phyloP scores from a whole-genome alignment of 1,140 invertebrate genomes.

The Meloidogyne floridensis region DNA sequence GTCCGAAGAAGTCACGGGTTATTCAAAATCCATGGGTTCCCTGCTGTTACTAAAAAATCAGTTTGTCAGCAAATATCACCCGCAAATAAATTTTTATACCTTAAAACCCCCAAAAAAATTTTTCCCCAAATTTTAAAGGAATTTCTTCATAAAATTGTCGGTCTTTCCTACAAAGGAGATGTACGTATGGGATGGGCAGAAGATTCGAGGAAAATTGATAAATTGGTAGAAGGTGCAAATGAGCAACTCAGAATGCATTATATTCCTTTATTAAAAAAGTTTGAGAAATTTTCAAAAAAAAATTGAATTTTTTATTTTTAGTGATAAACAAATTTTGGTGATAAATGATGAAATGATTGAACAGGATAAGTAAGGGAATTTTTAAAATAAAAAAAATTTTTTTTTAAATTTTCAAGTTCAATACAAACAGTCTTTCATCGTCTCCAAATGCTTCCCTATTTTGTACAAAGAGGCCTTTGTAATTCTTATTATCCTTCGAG shows the following conservation, averaged over 20 bases:
- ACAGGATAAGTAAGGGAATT: slow-evolving; percentile 74
- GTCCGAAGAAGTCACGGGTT: no score
- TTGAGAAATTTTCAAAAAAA: background rate
- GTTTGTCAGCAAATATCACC: no score
- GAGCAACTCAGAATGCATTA: slow-evolving; percentile 72
- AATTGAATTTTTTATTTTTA: slow-evolving; percentile 31
- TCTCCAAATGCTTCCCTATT: slow-evolving; percentile 79
- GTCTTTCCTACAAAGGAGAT: slow-evolving; percentile 87
- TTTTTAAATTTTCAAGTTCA: slow-evolving; percentile 22
- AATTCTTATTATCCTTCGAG: slow-evolving; percentile 27
- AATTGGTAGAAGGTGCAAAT: slow-evolving; percentile 24
- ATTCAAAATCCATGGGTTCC: no score
- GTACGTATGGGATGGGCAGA: slow-evolving; percentile 97
- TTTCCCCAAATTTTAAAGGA: slow-evolving; percentile 66
- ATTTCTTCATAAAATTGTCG: slow-evolving; percentile 82
- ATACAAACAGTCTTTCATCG: slow-evolving; percentile 78
- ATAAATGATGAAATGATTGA: slow-evolving; percentile 49
- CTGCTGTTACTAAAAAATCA: no score
- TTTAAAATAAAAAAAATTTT: background rate
- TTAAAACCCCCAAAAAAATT: no score
- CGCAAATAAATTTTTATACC: no score
- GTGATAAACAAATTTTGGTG: slow-evolving; percentile 56
- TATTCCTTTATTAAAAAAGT: slow-evolving; percentile 68
- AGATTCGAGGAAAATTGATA: slow-evolving; percentile 18
- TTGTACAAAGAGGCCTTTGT: slow-evolving; percentile 49